Evolutionary conservation across 2,797 vertebrate species (phyloP), one percentile per base, ranked within the genome.

Genomic region (Zalophus californianus): DNA sequence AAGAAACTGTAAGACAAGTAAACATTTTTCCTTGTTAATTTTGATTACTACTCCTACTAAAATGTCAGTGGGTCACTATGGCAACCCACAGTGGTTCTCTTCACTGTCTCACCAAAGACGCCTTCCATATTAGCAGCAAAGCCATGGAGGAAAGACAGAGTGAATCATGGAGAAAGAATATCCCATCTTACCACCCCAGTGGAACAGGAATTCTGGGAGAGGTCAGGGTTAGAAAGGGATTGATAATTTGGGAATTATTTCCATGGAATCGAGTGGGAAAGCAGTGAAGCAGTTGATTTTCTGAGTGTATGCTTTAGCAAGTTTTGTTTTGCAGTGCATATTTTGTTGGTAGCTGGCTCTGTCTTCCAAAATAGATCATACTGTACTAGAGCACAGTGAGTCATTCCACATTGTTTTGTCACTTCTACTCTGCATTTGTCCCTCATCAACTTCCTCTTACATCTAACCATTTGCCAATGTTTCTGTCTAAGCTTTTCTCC

Each of bases 351-450:
- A 85, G 27, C 86, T 97, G 84, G 44, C 87, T 54, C 50, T 75
- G 56, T 93, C 70, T 96, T 90, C 44, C 29, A 25, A 92, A 91
- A 79, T 35, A 87, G 79, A 96, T 87, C 54, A 16, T 4, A 25
- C n/a, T 52, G 89, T 94, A 23, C 70, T 50, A 50, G 41, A 60
- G 32, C 72, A 78, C 20, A 83, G 35, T 92, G 92, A 96, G 44
- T 96, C 85, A 79, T 62, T 84, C 78, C 64, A 21, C 2, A 10
- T 66, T 90, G 23, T 90, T 85, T 90, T 85, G 18, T 75, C 41
- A 77, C n/a, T 68, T 90, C 75, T 86, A 3, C 44, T 75, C 60
- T 82, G 66, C 9, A 2, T 84, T 75, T 79, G 38, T 91, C 16
- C 27, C 56, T 80, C 58, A 62, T 85, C 58, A 85, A 23, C 84